phyloP scores from a whole-genome alignment of 2,797 vertebrate species.

The Fundulus diaphanus region DNA sequence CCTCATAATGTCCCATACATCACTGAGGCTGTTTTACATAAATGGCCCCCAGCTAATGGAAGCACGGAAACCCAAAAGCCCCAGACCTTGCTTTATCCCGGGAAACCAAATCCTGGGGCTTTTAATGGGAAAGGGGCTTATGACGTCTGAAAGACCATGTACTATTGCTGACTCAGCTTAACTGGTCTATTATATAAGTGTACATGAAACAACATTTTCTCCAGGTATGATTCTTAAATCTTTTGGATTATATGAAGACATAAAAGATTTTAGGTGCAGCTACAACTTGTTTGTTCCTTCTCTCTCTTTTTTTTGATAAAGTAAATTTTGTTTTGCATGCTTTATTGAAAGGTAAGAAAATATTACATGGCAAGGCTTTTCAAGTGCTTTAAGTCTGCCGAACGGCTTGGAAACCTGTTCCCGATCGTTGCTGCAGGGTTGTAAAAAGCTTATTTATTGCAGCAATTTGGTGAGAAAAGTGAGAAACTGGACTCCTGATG shows the following conservation, averaged over 20 bases:
- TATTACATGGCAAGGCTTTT: background rate
- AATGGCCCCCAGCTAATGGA: too few relatives aligned
- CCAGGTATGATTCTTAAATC: background rate
- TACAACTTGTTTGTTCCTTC: background rate
- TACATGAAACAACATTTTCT: background rate
- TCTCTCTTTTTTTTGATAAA: background rate
- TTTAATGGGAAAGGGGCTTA: too few relatives aligned
- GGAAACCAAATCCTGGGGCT: too few relatives aligned
- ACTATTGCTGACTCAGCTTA: background rate
- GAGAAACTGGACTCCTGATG: background rate
- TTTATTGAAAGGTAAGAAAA: background rate
- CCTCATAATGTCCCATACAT: too few relatives aligned
- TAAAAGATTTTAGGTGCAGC: background rate
- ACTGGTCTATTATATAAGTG: background rate
- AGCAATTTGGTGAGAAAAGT: slow-evolving; percentile 10
- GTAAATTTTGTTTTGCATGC: background rate
- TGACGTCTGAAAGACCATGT: background rate
- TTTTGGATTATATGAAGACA: background rate
- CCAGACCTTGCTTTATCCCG: too few relatives aligned
- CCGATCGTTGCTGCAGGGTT: slow-evolving; percentile 18
- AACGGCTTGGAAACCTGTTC: slow-evolving; percentile 13
- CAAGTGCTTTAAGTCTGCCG: slow-evolving; percentile 11
- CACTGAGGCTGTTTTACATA: too few relatives aligned
- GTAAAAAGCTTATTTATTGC: slow-evolving; percentile 42
- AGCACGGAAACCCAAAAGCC: too few relatives aligned